phyloP scores from a whole-genome alignment of 2,888 invertebrate species.

The Oxystoma pomonae region DNA sequence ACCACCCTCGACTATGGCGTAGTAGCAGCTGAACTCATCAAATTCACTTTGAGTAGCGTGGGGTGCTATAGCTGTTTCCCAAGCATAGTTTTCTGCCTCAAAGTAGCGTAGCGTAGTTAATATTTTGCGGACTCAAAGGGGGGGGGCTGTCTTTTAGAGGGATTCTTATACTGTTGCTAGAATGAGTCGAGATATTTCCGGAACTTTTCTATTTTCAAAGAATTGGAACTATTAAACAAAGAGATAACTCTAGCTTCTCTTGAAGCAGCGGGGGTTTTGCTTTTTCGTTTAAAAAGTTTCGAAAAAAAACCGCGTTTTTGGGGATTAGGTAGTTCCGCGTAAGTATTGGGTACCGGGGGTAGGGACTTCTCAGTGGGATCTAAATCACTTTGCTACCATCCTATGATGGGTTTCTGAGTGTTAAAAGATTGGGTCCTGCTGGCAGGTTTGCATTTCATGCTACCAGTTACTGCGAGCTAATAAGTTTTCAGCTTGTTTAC shows the following conservation, averaged over 20 bases:
- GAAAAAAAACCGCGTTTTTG: slow-evolving; percentile 62
- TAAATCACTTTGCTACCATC: slow-evolving; percentile 42
- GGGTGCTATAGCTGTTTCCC: slow-evolving; percentile 82
- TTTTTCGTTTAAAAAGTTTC: slow-evolving; percentile 55
- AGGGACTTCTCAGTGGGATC: slow-evolving; percentile 38
- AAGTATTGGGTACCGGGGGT: slow-evolving; percentile 46
- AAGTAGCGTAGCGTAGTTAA: slow-evolving; percentile 37
- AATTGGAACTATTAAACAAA: slow-evolving; percentile 26
- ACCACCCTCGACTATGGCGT: slow-evolving; percentile 77
- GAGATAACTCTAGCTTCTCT: slow-evolving; percentile 37
- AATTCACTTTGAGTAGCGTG: slow-evolving; percentile 84
- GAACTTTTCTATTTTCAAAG: slow-evolving; percentile 42
- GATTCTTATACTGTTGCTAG: slow-evolving; percentile 55
- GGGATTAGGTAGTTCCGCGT: slow-evolving; percentile 50
- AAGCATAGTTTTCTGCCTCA: slow-evolving; percentile 83
- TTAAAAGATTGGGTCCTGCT: slow-evolving; percentile 40
- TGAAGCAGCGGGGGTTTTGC: slow-evolving; percentile 44
- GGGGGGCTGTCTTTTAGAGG: slow-evolving; percentile 58
- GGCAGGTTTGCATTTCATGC: slow-evolving; percentile 29
- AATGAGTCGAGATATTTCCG: slow-evolving; percentile 39
- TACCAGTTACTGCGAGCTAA: slow-evolving; percentile 31
- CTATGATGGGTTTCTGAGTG: slow-evolving; percentile 40
- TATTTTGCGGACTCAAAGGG: slow-evolving; percentile 17
- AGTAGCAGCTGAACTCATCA: slow-evolving; percentile 83
- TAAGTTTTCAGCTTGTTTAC: slow-evolving; percentile 30